A percentile compares a stretch with the other conserved stretches of the same genome.
Conservation (phyloP, 1,140 invertebrate species). For the Bilobella aurantiaca region DNA sequence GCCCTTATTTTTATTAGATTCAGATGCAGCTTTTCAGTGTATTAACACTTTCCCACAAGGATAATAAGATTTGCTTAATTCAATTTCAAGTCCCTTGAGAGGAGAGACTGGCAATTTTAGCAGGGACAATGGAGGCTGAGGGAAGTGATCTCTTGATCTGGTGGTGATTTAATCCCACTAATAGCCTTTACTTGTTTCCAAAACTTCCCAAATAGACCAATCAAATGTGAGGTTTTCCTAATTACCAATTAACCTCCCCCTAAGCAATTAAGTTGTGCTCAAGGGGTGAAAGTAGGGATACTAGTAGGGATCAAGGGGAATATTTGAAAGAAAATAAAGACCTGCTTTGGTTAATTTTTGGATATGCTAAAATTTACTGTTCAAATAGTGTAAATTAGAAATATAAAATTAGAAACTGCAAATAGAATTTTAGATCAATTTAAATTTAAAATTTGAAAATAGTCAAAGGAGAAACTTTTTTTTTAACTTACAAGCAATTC, state of each 20-base stretch:
- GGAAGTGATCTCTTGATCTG: background rate
- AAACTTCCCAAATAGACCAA: background rate
- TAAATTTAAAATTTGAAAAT: no score
- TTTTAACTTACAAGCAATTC: conserved; percentile 53
- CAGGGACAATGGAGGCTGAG: no score
- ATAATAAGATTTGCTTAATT: background rate
- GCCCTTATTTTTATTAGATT: background rate
- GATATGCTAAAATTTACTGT: no score
- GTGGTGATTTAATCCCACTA: background rate
- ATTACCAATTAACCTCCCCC: background rate
- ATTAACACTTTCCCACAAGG: conserved; percentile 1
- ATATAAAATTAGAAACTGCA: no score
- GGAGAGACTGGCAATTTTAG: no score
- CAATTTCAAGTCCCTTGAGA: background rate
- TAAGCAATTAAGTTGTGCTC: background rate
- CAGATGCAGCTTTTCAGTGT: background rate
- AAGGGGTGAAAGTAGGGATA: background rate
- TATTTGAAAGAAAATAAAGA: no score
- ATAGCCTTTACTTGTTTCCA: conserved; percentile 4
- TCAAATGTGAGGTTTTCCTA: background rate
- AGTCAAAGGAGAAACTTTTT: no score
- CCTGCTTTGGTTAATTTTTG: no score
- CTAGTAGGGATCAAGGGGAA: no score
- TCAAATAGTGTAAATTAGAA: no score
- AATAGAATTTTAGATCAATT: no score